Evolutionary conservation across 2,888 invertebrate species (phyloP).

Genomic region (Lithosia quadra): DNA sequence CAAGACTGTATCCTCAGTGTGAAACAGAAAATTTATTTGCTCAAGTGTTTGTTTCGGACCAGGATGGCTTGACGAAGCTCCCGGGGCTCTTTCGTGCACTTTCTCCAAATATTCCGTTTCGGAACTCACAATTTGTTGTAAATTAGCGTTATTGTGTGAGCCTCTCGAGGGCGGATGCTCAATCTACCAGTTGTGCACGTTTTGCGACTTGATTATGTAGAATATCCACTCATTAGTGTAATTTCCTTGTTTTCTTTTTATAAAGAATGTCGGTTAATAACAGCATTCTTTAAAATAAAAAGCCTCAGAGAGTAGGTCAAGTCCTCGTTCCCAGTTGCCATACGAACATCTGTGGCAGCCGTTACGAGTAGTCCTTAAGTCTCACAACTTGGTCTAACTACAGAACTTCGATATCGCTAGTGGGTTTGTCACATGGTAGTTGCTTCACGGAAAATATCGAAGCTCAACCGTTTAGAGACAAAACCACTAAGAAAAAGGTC

Average conservation of each 20-base stretch:
- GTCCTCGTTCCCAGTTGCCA: too few species aligned
- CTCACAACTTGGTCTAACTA: too few species aligned
- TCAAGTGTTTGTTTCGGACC: conserved; percentile 33
- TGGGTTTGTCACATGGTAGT: too few species aligned
- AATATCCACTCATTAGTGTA: conserved; percentile 26
- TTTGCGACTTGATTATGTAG: conserved; percentile 29
- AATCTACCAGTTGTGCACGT: conserved; percentile 19
- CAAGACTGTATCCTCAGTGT: neutral
- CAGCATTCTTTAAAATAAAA: neutral
- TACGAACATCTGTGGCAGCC: too few species aligned
- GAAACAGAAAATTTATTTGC: conserved; percentile 38
- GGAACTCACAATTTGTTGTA: conserved; percentile 38
- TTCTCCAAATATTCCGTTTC: conserved; percentile 36
- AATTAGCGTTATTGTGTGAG: conserved; percentile 47
- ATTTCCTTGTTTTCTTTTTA: neutral
- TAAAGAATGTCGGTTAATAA: neutral
- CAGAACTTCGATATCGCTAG: too few species aligned
- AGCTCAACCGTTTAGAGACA: too few species aligned
- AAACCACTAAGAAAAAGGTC: too few species aligned
- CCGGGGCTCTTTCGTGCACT: conserved; percentile 26
- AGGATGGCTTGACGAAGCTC: conserved; percentile 14
- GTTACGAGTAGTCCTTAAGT: too few species aligned
- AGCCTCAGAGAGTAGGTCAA: neutral
- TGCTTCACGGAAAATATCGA: too few species aligned
- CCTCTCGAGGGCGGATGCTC: conserved; percentile 26